Conservation (phyloP, 2,888 invertebrate genomes). For the Deladenus siricidicola region DNA sequence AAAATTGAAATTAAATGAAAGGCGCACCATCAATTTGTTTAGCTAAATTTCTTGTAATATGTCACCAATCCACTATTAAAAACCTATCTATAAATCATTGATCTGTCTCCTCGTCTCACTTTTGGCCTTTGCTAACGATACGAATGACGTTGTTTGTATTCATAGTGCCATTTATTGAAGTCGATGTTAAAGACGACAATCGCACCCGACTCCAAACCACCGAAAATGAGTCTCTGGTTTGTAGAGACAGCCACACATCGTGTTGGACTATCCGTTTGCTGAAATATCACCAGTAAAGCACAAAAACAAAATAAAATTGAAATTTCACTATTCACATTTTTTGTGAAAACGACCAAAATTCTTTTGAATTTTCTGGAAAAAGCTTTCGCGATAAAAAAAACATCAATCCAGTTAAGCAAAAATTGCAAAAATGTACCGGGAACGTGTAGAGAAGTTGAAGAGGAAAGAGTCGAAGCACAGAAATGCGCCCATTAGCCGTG, state of each 20-base stretch:
- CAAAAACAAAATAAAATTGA: no score
- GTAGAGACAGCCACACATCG: slow-evolving; percentile 83
- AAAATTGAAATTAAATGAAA: no score
- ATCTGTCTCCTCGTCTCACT: background rate
- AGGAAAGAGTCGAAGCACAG: slow-evolving; percentile 95
- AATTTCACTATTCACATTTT: no score
- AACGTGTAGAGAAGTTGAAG: slow-evolving; percentile 92
- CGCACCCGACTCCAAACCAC: slow-evolving; percentile 91
- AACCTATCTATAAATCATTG: no score
- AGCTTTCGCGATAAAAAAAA: no score
- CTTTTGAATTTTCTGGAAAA: no score
- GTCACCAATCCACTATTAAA: no score
- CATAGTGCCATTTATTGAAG: slow-evolving; percentile 69
- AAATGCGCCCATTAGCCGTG: slow-evolving; percentile 90
- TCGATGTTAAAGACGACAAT: slow-evolving; percentile 81
- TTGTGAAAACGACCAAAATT: no score
- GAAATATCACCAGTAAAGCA: no score
- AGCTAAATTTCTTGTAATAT: no score
- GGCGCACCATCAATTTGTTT: no score
- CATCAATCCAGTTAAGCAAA: background rate
- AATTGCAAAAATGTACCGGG: slow-evolving; percentile 64
- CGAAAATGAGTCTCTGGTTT: slow-evolving; percentile 94
- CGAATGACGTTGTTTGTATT: slow-evolving; percentile 43
- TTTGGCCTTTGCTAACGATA: no score
- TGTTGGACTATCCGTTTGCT: slow-evolving; percentile 45